Percentiles rank a stretch among this genome's conserved stretches.
These are phyloP conservation scores for Ispidina lecontei DNA, from an alignment of 2,797 vertebrate species.

Conservation along the genomic window DNA sequence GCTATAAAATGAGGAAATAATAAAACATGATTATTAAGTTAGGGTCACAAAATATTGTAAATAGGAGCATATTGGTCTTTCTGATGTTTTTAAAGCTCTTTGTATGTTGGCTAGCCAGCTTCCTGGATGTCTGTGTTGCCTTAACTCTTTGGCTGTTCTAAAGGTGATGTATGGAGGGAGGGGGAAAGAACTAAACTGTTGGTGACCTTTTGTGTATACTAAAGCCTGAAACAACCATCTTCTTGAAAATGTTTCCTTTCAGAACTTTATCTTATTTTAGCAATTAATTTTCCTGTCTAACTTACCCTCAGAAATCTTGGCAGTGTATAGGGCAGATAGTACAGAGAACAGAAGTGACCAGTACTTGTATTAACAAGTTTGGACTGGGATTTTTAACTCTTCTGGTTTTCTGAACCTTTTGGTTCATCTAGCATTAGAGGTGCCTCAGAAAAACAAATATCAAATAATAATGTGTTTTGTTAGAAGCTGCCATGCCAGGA, in stretches of 20 bases:
- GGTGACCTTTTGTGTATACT: background rate
- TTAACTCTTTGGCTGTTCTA: background rate
- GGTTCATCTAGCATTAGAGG: background rate
- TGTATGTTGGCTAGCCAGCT: background rate
- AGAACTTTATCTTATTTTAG: background rate
- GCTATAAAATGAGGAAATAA: slow-evolving; percentile 50
- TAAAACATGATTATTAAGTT: slow-evolving; percentile 42
- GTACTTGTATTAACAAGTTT: background rate
- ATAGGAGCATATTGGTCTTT: slow-evolving; percentile 47
- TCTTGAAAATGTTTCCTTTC: background rate
- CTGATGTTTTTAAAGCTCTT: background rate
- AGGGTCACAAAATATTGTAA: slow-evolving; percentile 57
- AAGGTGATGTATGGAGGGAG: background rate
- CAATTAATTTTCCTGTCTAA: background rate
- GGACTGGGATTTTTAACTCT: background rate
- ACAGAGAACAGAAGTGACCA: background rate
- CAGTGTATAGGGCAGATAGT: background rate
- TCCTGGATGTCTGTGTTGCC: slow-evolving; percentile 9
- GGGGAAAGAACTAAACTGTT: background rate
- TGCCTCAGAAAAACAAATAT: background rate
- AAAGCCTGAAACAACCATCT: background rate
- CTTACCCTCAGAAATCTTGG: background rate
- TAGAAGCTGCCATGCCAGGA: background rate
- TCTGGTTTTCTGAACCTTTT: background rate
- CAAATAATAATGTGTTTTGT: background rate